phyloP scores from a whole-genome alignment of 2,888 invertebrate genomes.

The Epirrhoe tristata region DNA sequence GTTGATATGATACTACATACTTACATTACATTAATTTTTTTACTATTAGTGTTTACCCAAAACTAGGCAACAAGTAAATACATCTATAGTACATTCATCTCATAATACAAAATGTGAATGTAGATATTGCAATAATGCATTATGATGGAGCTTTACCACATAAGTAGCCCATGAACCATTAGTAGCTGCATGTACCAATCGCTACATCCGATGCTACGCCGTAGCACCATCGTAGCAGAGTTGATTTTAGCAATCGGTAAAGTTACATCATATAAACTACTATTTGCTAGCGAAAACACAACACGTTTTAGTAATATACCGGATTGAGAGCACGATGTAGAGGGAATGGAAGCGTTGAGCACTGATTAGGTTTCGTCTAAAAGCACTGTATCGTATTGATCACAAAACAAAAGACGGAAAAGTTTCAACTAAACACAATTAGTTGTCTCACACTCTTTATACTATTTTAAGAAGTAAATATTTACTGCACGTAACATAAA shows the following conservation, averaged over 20 bases:
- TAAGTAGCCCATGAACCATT: too few species aligned
- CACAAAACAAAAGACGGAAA: constrained; percentile 13
- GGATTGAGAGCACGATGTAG: constrained; percentile 1
- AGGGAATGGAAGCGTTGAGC: constrained; percentile 15
- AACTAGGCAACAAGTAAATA: too few species aligned
- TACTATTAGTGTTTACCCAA: too few species aligned
- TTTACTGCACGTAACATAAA: too few species aligned
- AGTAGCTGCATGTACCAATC: not conserved
- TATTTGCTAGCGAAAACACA: not conserved
- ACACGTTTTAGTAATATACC: not conserved
- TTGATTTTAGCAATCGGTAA: not conserved
- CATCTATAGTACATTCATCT: too few species aligned
- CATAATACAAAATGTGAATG: too few species aligned
- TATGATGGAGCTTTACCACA: too few species aligned
- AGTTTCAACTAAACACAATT: constrained; percentile 13
- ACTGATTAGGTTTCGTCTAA: constrained; percentile 23
- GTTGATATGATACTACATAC: too few species aligned
- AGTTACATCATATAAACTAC: not conserved
- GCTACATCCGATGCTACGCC: not conserved
- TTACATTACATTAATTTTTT: too few species aligned
- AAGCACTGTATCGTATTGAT: constrained; percentile 21
- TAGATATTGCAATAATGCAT: too few species aligned
- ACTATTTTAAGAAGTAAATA: too few species aligned
- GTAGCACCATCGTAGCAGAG: not conserved
- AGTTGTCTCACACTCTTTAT: not conserved